Base-by-base conservation (phyloP, 2,113 vertebrate species). In the Poecile atricapillus region DNA sequence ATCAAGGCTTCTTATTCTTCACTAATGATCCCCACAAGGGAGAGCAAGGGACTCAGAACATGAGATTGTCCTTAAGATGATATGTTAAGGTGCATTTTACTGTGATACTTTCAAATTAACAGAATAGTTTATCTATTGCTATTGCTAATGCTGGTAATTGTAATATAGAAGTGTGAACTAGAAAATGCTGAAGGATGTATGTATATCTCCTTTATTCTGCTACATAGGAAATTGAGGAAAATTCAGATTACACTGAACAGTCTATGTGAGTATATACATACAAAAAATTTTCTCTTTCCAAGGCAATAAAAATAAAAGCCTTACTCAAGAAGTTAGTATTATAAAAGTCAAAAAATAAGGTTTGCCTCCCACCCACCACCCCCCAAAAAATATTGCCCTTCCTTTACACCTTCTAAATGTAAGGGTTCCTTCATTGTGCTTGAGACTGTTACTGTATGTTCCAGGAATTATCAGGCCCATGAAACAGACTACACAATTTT, bases 331-430 rank as follows among this genome's bases (percentile, higher is more conserved):
- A 50, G 25, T 62, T 64, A 13, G 35, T 44, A 65, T 14, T 35
- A 35, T 18, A 53, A 14, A 44, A 55, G 31, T 30, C 0, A 11
- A 68, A 75, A 82, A 60, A 9, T 43, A 90, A 84, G 3, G 6
- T 70, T 94, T 1, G 1, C 24, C 9, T 37, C 14, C 5, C 30
- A 59, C 16, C 8, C 20, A 7, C 9, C 13, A 7, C 2, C 0
- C 1, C 4, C 11, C 1, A 2, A 27, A 59, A n/a, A 47, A 30
- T 13, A 21, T 27, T 84, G 10, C 53, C 8, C 8, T 85, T 89
- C 21, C 52, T 46, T 78, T 55, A 64, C 8, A 20, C 3, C 9
- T 21, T 74, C 16, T 39, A 56, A 25, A 60, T 73, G 56, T 50
- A 59, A 67, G 10, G 4, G 64, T 79, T 92, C 25, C 37, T 82